Percentiles rank a stretch among this genome's conserved stretches.
These are phyloP conservation scores for Oriolus oriolus DNA, from an alignment of 2,113 vertebrate species.

Conservation along the genomic window DNA sequence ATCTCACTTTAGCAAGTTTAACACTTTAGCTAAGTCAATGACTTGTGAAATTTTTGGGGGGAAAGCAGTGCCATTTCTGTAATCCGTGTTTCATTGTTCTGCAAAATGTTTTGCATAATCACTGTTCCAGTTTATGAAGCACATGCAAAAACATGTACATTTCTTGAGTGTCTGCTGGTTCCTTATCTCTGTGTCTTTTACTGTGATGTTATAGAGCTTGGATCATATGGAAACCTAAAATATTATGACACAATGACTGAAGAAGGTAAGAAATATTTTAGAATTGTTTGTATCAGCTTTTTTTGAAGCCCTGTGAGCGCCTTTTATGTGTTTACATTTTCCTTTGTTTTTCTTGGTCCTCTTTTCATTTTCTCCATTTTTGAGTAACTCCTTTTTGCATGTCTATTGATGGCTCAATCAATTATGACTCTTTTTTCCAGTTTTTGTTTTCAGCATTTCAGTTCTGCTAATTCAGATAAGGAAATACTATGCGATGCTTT, in stretches of 20 bases:
- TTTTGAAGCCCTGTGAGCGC: slow-evolving; percentile 56
- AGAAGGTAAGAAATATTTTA: slow-evolving; percentile 96
- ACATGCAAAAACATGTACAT: slow-evolving; percentile 69
- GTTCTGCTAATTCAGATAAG: slow-evolving; percentile 45
- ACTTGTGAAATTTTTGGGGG: slow-evolving; percentile 30
- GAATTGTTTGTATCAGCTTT: slow-evolving; percentile 75
- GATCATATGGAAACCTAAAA: slow-evolving; percentile 99
- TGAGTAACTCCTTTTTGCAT: slow-evolving; percentile 58
- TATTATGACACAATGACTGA: slow-evolving; percentile 99
- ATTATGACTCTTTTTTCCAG: not conserved
- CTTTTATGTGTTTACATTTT: slow-evolving; percentile 61
- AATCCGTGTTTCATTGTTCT: slow-evolving; percentile 55
- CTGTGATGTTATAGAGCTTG: slow-evolving; percentile 98
- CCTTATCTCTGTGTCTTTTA: slow-evolving; percentile 96
- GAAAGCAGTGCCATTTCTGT: slow-evolving; percentile 13
- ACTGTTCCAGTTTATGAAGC: slow-evolving; percentile 71
- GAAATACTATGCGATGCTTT: not conserved
- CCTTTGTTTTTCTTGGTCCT: slow-evolving; percentile 46
- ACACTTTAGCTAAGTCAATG: not conserved
- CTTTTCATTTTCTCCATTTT: slow-evolving; percentile 41
- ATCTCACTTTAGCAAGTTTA: not conserved
- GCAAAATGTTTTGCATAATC: slow-evolving; percentile 55
- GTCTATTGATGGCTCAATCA: slow-evolving; percentile 69
- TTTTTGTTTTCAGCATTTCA: slow-evolving; percentile 55
- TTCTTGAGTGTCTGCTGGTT: slow-evolving; percentile 83